Conservation (phyloP, 23 tunicate species). For the Botrylloides violaceus region DNA sequence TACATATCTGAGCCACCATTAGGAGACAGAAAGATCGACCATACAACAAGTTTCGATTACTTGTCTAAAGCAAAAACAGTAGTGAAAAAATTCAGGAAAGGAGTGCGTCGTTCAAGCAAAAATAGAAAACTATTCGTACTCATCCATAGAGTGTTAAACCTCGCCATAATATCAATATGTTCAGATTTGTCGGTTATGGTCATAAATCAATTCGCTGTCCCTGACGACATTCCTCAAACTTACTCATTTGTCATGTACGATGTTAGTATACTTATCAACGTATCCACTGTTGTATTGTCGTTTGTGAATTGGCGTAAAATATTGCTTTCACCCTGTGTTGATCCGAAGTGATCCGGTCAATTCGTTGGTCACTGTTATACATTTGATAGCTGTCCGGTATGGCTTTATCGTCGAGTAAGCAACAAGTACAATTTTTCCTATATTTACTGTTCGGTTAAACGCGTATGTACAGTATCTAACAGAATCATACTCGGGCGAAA, state of each 20-base stretch:
- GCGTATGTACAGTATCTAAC: no score
- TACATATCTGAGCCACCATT: not conserved
- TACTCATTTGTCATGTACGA: constrained; percentile 15
- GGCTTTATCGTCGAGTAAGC: no score
- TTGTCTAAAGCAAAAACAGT: not conserved
- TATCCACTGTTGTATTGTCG: constrained; percentile 8
- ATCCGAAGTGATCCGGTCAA: not conserved
- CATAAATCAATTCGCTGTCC: constrained; percentile 1
- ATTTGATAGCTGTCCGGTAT: no score
- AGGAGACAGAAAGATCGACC: not conserved
- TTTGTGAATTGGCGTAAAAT: constrained; percentile 11
- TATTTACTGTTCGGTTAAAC: no score
- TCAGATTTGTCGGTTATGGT: constrained; percentile 11
- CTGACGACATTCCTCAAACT: constrained; percentile 20
- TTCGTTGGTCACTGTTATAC: no score
- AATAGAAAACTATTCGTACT: not conserved
- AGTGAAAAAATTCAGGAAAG: not conserved
- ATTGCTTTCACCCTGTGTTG: not conserved
- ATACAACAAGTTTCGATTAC: not conserved
- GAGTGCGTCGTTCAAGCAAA: constrained; percentile 6
- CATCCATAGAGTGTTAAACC: not conserved
- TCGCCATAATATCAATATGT: constrained; percentile 4
- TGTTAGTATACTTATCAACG: constrained; percentile 2
- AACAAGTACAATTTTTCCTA: no score
- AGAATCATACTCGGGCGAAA: no score